These are phyloP conservation scores for Drosophila kohkoa DNA, from an alignment of 1,140 invertebrate genomes.

Conservation along the genomic window DNA sequence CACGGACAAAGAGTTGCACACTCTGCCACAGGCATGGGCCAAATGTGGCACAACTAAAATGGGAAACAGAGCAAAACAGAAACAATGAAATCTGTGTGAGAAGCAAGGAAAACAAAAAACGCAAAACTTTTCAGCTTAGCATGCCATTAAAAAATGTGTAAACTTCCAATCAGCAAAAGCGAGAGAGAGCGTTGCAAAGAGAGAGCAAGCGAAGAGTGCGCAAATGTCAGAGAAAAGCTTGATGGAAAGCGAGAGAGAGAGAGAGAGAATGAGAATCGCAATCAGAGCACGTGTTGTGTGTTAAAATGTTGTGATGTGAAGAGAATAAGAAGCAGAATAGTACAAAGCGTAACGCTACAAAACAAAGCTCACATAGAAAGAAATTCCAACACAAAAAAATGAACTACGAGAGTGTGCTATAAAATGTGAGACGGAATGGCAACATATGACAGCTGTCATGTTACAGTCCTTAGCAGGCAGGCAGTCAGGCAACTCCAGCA, in stretches of 20 bases:
- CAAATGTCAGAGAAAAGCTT: slow-evolving; percentile 33
- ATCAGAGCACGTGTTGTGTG: slow-evolving; percentile 45
- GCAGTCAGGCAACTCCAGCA: slow-evolving; percentile 24
- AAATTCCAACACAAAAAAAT: slow-evolving; percentile 24
- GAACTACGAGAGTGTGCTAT: slow-evolving; percentile 43
- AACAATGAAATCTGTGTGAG: slow-evolving; percentile 33
- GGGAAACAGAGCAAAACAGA: slow-evolving; percentile 46
- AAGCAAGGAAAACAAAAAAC: slow-evolving; percentile 13
- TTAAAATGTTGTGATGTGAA: slow-evolving; percentile 40
- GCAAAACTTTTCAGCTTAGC: slow-evolving; percentile 29
- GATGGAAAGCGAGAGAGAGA: neutral
- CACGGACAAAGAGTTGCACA: slow-evolving; percentile 27
- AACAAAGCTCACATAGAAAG: slow-evolving; percentile 51
- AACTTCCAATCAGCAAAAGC: slow-evolving; percentile 68
- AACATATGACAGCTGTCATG: slow-evolving; percentile 82
- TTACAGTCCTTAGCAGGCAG: slow-evolving; percentile 64
- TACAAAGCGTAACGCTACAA: slow-evolving; percentile 37
- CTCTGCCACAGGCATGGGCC: slow-evolving; percentile 54
- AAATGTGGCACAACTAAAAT: slow-evolving; percentile 67
- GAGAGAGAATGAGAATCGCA: slow-evolving; percentile 43
- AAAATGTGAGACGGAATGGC: slow-evolving; percentile 63
- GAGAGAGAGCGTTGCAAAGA: neutral
- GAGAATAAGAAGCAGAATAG: slow-evolving; percentile 6
- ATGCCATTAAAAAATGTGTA: slow-evolving; percentile 21
- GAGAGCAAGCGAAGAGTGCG: slow-evolving; percentile 13